Evolutionary conservation across 1,140 invertebrate genomes (phyloP), one percentile per base, ranked within the genome.

Genomic region (Prorops nasuta): DNA sequence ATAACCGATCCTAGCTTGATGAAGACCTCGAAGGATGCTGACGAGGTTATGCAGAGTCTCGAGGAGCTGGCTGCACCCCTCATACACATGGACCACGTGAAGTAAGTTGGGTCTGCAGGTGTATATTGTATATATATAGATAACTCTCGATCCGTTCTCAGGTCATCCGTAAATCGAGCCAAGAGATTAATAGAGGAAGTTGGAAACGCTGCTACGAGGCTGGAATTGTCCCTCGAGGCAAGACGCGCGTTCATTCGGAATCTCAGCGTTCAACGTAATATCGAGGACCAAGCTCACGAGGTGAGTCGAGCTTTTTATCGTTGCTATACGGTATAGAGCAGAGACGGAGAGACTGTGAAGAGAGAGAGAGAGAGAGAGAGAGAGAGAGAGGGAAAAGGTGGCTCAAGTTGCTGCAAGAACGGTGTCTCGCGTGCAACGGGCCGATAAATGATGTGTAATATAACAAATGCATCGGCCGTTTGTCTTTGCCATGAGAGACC

Each of bases 201-300:
- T 34, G 71, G 67, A 9, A 76, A 74, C 49, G 73, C 73, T n/a
- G 71, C 74, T 32, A 66, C 70, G 53, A 65, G 76, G 49, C 53
- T 78, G 36, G 76, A 78, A 58, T 71, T 65, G 19, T 77, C 73
- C 41, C 77, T 76, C 61, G 76, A 78, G 56, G 69, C 73, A 10
- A 65, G 74, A 34, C 70, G 76, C 21, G 70, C 74, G 15, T 77
- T 72, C 42, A 76, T 78, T 42, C 66, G 74, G 46, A 78, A 78
- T 54, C 64, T 78, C 49, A 69, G 72, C 15, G 74, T 78, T 44
- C 55, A 77, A 18, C 58, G 73, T 21, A 78, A 70, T 43, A 78
- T 78, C 64, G 73, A 78, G 61, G 74, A 78, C 50, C 74, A 77
- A 38, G 74, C 74, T 24, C 63, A 68, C 43, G 76, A 78, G 72